phyloP scores from a whole-genome alignment of 2,888 invertebrate species.

The Caradrina kadenii region DNA sequence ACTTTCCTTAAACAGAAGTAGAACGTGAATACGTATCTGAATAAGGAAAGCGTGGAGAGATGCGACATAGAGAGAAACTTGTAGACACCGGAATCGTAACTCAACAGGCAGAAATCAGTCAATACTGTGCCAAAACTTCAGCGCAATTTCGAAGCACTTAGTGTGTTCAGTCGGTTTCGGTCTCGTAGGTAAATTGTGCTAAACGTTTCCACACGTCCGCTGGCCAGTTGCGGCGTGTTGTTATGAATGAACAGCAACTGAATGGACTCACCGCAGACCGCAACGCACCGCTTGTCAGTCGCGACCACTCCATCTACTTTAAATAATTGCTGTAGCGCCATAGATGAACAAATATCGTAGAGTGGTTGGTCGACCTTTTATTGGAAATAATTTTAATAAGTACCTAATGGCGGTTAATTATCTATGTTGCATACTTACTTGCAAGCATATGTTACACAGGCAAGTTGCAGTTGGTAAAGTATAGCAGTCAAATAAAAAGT shows the following conservation, averaged over 20 bases:
- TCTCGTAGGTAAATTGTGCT: conserved; percentile 70
- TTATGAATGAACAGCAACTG: conserved; percentile 75
- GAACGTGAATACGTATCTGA: conserved; percentile 27
- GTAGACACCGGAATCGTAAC: background rate
- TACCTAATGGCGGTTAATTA: conserved; percentile 25
- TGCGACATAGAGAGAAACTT: background rate
- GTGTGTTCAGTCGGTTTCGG: conserved; percentile 29
- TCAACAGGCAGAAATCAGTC: conserved; percentile 12
- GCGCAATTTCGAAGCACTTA: conserved; percentile 33
- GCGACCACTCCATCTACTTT: conserved; percentile 60
- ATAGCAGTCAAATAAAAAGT: background rate
- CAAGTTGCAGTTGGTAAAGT: background rate
- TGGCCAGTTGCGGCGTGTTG: conserved; percentile 67
- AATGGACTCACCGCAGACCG: conserved; percentile 82
- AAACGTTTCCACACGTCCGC: conserved; percentile 74
- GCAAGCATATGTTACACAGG: background rate
- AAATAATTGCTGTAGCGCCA: conserved; percentile 60
- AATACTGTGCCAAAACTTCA: conserved; percentile 41
- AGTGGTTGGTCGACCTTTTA: conserved; percentile 33
- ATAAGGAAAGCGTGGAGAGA: conserved; percentile 16
- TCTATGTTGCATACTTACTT: background rate
- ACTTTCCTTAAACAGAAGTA: conserved; percentile 19
- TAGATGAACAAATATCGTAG: conserved; percentile 51
- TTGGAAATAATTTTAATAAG: conserved; percentile 39
- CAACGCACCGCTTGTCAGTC: conserved; percentile 68